These are phyloP conservation scores for Paracanthobrama guichenoti DNA, from an alignment of 2,113 vertebrate species.

Conservation along the genomic window DNA sequence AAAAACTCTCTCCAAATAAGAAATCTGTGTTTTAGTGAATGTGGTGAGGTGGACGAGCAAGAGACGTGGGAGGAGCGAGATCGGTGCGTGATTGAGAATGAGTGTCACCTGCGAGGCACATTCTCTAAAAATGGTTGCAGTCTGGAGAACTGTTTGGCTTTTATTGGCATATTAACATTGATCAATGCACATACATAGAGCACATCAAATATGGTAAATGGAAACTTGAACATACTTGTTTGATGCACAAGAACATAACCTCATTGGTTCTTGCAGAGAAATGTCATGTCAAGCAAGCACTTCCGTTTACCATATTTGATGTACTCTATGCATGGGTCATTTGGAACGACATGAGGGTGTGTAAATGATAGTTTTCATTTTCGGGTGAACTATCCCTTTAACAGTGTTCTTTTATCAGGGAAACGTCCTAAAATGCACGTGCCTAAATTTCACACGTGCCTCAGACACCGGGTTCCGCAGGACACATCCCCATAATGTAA, in stretches of 20 bases:
- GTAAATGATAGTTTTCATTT: neutral
- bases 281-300: neutral
- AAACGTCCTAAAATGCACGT: neutral
- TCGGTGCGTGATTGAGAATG: too few relatives aligned
- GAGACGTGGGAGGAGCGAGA: too few relatives aligned
- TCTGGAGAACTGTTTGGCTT: too few relatives aligned
- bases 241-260: neutral
- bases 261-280: neutral
- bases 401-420: neutral
- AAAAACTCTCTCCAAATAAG: too few relatives aligned
- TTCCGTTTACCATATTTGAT: neutral
- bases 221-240: neutral
- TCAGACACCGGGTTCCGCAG: too few relatives aligned
- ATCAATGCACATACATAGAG: neutral
- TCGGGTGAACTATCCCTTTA: neutral
- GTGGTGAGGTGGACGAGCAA: too few relatives aligned
- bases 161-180: neutral
- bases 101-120: too few relatives aligned
- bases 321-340: neutral
- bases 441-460: too few relatives aligned
- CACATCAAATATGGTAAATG: neutral
- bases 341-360: neutral
- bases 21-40: too few relatives aligned
- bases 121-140: too few relatives aligned
- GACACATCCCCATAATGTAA: too few relatives aligned